Evolutionary conservation across 2,888 invertebrate genomes (phyloP), one percentile per base, ranked within the genome.

Genomic region (Alentia gelatinosa): DNA sequence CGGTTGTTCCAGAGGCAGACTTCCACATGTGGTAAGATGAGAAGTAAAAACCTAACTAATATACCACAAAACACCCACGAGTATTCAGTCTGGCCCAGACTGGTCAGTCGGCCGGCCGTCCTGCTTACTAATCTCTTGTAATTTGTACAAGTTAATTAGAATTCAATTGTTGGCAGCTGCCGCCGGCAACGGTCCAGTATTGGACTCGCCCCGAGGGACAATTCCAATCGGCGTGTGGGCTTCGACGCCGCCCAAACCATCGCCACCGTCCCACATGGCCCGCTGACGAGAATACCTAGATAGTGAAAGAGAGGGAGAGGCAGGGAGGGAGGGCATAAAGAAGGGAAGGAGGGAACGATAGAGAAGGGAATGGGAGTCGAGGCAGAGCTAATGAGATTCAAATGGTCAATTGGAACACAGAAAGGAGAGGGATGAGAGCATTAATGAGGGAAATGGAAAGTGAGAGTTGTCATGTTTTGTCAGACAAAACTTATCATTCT

Each of bases 101-200:
- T 12, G 79, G 79, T 39, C 79, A 35, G 79, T 39, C 79, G 0
- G 79, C 37, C 35, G 37, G 39, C 37, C 39, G 35, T 9, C 37
- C 79, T n/a, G 47, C 86, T 86, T 86, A 47, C 86, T 86, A 47
- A 86, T 86, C 86, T 86, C 12, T 19, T 86, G 47, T 50, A 86
- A 47, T 47, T 86, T 50, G 86, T 86, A 86, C 47, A 50, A 47
- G 86, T 86, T 86, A 86, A 86, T 86, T 86, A 50, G 86, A 47
- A 86, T 86, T 86, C 86, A 86, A 86, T 86, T 86, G 86, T 50
- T 42, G 50, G 47, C 86, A 86, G 86, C 86, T 86, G 86, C 42
- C 47, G 47, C 86, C 86, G 3, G 33, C 9, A 4, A 0, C 26
- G 9, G 86, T n/a, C 86, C 26, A 19, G 26, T 33, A 47, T 42